A percentile compares a stretch with the other conserved stretches of the same genome.
Evolutionary conservation across 2,888 invertebrate species (phyloP).

Genomic region (Parasteatoda lunata): DNA sequence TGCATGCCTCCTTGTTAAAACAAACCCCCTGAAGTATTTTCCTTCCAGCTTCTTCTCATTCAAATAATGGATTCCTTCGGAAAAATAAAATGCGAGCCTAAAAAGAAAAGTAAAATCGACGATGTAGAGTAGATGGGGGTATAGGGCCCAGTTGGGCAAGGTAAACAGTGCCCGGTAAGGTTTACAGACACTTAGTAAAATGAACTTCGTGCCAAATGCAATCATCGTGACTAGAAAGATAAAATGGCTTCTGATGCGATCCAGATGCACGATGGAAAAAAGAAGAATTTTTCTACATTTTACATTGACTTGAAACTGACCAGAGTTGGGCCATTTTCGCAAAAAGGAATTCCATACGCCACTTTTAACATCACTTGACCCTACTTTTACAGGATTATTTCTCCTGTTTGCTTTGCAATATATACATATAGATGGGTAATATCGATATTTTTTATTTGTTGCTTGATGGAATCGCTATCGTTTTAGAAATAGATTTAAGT

Average conservation of each 20-base stretch:
- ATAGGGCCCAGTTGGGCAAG: conserved; percentile 17
- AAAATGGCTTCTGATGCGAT: conserved; percentile 54
- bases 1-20: too few relatives aligned
- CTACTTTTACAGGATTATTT: conserved; percentile 2
- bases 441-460: neutral
- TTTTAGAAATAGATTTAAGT: neutral
- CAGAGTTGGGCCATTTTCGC: conserved; percentile 22
- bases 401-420: neutral
- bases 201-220: conserved; percentile 64
- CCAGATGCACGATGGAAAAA: conserved; percentile 27
- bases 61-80: conserved; percentile 51
- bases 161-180: conserved; percentile 23
- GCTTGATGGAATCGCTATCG: neutral
- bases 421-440: too few relatives aligned
- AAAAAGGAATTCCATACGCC: conserved; percentile 7
- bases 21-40: neutral
- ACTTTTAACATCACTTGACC: conserved; percentile 52
- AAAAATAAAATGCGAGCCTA: neutral
- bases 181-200: conserved; percentile 67
- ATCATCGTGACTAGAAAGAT: conserved; percentile 64
- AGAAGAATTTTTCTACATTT: conserved; percentile 38
- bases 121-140: neutral
- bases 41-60: conserved; percentile 27
- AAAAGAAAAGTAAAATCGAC: conserved; percentile 8
- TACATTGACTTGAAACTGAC: conserved; percentile 58